phyloP scores from a whole-genome alignment of 2,888 invertebrate species.

The Sinopyrophorus schimmeli region DNA sequence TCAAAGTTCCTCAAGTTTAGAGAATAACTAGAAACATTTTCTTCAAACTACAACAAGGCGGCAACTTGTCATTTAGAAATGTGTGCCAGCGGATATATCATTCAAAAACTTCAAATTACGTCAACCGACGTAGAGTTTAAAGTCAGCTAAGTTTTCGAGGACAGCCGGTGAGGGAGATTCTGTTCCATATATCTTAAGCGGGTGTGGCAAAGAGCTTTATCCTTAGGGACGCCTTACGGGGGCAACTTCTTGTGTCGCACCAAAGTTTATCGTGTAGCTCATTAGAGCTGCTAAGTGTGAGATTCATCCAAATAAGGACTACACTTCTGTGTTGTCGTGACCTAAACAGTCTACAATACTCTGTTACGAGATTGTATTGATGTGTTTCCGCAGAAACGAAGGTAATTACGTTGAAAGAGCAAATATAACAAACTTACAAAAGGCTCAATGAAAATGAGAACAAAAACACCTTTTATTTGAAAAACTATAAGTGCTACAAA shows the following conservation, averaged over 20 bases:
- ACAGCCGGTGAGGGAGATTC: slow-evolving; percentile 37
- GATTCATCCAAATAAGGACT: slow-evolving; percentile 28
- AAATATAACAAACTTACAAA: slow-evolving; percentile 18
- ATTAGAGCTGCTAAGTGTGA: slow-evolving; percentile 36
- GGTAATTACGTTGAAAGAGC: slow-evolving; percentile 28
- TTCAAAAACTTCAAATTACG: slow-evolving; percentile 27
- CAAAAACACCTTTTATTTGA: too few species aligned
- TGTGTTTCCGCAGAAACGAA: slow-evolving; percentile 32
- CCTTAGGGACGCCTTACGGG: slow-evolving; percentile 36
- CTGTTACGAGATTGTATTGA: slow-evolving; percentile 27
- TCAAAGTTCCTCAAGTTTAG: too few species aligned
- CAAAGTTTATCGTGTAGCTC: slow-evolving; percentile 34
- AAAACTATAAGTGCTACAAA: too few species aligned
- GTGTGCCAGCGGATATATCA: slow-evolving; percentile 20
- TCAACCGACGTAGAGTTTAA: slow-evolving; percentile 23
- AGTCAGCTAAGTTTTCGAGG: slow-evolving; percentile 36
- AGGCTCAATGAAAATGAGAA: slow-evolving; percentile 14
- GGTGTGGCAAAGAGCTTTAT: slow-evolving; percentile 34
- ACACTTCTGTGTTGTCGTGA: slow-evolving; percentile 21
- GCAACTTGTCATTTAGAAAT: too few species aligned
- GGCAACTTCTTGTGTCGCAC: slow-evolving; percentile 34
- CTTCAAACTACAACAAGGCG: not conserved
- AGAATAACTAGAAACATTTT: not conserved
- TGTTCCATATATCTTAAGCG: slow-evolving; percentile 36
- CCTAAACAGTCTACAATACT: slow-evolving; percentile 18